These are phyloP conservation scores for Epinotia bilunana DNA, from an alignment of 2,888 invertebrate genomes.

Conservation along the genomic window DNA sequence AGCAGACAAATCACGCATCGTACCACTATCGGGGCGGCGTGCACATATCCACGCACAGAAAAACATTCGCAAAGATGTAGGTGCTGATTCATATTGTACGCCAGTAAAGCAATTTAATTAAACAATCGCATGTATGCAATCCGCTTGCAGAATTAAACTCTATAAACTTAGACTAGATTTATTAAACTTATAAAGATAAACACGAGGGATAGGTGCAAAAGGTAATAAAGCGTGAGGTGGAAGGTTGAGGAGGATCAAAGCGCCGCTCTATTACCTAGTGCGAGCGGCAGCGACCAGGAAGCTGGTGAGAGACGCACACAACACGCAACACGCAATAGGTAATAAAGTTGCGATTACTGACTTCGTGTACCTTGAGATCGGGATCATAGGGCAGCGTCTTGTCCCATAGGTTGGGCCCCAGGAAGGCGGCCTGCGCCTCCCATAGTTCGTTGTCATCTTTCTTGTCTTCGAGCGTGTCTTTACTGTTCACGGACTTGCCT, in stretches of 20 bases:
- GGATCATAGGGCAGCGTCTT: slow-evolving; percentile 96
- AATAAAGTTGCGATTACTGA: slow-evolving; percentile 82
- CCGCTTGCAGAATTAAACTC: slow-evolving; percentile 34
- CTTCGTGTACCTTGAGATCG: slow-evolving; percentile 96
- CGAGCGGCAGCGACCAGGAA: slow-evolving; percentile 60
- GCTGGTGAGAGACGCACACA: slow-evolving; percentile 64
- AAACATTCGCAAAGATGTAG: slow-evolving; percentile 26
- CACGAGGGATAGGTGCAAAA: slow-evolving; percentile 12
- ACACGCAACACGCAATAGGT: slow-evolving; percentile 75
- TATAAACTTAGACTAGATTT: slow-evolving; percentile 25
- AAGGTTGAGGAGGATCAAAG: slow-evolving; percentile 43
- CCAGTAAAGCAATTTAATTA: background rate
- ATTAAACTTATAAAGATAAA: slow-evolving; percentile 20
- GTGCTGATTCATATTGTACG: slow-evolving; percentile 1
- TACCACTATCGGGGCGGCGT: slow-evolving; percentile 51
- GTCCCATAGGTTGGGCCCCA: slow-evolving; percentile 98
- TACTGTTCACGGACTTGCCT: slow-evolving; percentile 86
- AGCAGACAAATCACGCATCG: slow-evolving; percentile 50
- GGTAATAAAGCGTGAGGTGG: slow-evolving; percentile 39
- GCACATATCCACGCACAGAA: slow-evolving; percentile 44
- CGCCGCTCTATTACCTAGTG: slow-evolving; percentile 75
- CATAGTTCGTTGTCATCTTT: slow-evolving; percentile 94
- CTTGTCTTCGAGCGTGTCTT: slow-evolving; percentile 87
- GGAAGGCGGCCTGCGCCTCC: slow-evolving; percentile 98
- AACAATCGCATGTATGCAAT: slow-evolving; percentile 38